Conservation (phyloP, 2,888 invertebrate species). For the Hirudinaria manillensis region DNA sequence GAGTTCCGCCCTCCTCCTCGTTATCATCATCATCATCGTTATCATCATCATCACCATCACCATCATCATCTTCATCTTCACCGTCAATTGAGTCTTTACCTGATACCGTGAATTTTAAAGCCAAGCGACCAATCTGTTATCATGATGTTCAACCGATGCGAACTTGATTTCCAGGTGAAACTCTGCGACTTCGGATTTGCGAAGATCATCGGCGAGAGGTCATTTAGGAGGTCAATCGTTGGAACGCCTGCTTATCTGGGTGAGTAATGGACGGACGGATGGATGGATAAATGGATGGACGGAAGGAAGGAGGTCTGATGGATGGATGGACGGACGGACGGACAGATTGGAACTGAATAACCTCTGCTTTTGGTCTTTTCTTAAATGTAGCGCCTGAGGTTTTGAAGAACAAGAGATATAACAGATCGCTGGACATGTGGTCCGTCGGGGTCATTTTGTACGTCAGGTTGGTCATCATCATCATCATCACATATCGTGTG, state of each 20-base stretch:
- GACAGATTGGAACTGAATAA: neutral
- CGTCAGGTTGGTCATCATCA: slow-evolving; percentile 23
- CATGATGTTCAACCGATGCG: too few species aligned
- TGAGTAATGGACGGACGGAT: slow-evolving; percentile 51
- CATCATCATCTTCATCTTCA: slow-evolving; percentile 71
- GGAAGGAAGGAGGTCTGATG: too few species aligned
- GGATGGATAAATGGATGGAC: too few species aligned
- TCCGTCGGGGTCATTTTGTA: slow-evolving; percentile 27
- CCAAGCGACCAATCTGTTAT: neutral
- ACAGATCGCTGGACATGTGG: slow-evolving; percentile 64
- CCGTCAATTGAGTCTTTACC: neutral
- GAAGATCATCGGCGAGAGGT: slow-evolving; percentile 95
- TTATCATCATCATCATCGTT: slow-evolving; percentile 19
- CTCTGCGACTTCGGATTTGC: slow-evolving; percentile 99
- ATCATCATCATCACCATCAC: slow-evolving; percentile 60
- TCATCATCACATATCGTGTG: neutral
- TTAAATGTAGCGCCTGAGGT: slow-evolving; percentile 80
- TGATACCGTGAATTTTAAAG: neutral
- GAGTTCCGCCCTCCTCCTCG: slow-evolving; percentile 10
- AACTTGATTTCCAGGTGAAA: slow-evolving; percentile 61
- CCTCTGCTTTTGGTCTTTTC: neutral
- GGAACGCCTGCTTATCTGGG: slow-evolving; percentile 97
- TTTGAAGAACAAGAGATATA: slow-evolving; percentile 94
- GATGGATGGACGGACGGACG: too few species aligned
- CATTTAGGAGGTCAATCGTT: slow-evolving; percentile 90